Evolutionary conservation across 2,797 vertebrate genomes (phyloP).

Genomic region (Anniella stebbinsi): DNA sequence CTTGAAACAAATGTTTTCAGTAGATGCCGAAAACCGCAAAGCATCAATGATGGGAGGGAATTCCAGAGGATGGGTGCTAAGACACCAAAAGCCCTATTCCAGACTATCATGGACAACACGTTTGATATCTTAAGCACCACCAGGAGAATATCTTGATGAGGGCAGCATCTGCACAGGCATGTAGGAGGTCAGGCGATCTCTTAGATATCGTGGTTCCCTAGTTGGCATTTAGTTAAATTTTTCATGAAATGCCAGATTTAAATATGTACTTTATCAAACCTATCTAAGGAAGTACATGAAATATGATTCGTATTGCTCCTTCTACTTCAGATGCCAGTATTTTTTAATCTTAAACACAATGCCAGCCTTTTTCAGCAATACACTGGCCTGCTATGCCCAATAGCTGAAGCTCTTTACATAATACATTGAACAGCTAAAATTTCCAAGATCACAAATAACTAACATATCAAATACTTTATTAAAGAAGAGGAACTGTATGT

Average conservation of each 20-base stretch:
- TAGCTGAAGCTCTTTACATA: too few relatives aligned
- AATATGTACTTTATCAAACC: not conserved
- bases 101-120: too few relatives aligned
- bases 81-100: too few relatives aligned
- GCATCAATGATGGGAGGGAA: too few relatives aligned
- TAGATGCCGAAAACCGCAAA: too few relatives aligned
- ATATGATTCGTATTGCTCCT: not conserved
- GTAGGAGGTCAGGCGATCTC: too few relatives aligned
- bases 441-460: not conserved
- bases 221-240: not conserved
- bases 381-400: not conserved
- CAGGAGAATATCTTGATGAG: too few relatives aligned
- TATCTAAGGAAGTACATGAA: not conserved
- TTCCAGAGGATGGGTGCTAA: too few relatives aligned
- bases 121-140: too few relatives aligned
- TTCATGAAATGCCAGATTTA: not conserved
- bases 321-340: not conserved
- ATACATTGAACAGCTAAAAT: not conserved
- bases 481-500: not conserved
- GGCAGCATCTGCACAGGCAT: too few relatives aligned
- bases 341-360: not conserved
- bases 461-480: not conserved
- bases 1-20: too few relatives aligned
- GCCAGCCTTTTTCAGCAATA: not conserved
- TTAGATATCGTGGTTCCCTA: too few relatives aligned